A percentile compares a stretch with the other conserved stretches of the same genome.
Evolutionary conservation across 2,113 vertebrate species (phyloP).

Genomic region (Scomber japonicus): DNA sequence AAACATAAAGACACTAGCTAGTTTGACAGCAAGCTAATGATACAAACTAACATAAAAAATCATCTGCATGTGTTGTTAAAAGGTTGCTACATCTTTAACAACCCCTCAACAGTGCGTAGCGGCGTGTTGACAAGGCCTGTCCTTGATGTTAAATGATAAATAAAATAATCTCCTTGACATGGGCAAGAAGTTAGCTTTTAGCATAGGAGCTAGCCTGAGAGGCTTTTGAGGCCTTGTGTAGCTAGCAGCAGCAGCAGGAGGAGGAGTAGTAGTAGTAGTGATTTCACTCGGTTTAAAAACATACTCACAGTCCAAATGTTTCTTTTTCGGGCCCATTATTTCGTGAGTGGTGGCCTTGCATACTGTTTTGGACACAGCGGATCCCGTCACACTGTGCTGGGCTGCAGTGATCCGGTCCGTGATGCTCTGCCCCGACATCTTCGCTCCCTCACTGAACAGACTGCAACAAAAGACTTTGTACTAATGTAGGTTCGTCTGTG

Average conservation of each 20-base stretch:
- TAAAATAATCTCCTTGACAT: slow-evolving; percentile 51
- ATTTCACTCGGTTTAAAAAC: neutral
- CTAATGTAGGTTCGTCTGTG: neutral
- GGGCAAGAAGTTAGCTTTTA: slow-evolving; percentile 45
- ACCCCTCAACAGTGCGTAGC: fast-evolving
- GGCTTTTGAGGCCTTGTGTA: slow-evolving; percentile 70
- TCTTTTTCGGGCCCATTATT: slow-evolving; percentile 98
- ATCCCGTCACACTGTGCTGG: slow-evolving; percentile 98
- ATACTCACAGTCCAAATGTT: slow-evolving; percentile 96
- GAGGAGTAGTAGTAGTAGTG: too few species aligned
- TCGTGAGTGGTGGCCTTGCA: slow-evolving; percentile 99
- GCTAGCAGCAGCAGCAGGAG: too few species aligned
- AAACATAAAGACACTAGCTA: slow-evolving; percentile 29
- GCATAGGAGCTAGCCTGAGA: slow-evolving; percentile 43
- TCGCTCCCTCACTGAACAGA: slow-evolving; percentile 56
- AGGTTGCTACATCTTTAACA: neutral
- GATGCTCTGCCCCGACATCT: slow-evolving; percentile 98
- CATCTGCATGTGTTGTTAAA: neutral
- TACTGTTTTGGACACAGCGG: slow-evolving; percentile 95
- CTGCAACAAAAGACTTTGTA: slow-evolving; percentile 57
- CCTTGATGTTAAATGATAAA: slow-evolving; percentile 24
- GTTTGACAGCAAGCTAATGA: slow-evolving; percentile 18
- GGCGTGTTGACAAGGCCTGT: slow-evolving; percentile 23
- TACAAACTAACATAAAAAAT: neutral
- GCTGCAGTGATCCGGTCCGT: slow-evolving; percentile 97